These are phyloP conservation scores for Rhabditoides inermis DNA, from an alignment of 2,888 invertebrate species.

Conservation along the genomic window DNA sequence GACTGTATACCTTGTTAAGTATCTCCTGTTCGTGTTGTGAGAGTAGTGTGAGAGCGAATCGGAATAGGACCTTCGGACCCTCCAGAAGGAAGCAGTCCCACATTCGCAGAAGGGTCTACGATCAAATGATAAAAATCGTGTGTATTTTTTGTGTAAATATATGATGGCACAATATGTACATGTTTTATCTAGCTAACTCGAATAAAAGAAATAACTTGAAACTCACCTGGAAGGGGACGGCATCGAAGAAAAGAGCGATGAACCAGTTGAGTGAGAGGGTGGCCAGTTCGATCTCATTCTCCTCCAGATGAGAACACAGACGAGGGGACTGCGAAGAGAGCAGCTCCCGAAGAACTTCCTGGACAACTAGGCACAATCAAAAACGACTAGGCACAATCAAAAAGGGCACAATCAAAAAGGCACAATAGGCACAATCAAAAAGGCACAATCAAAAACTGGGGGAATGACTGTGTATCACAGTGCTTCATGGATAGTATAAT, in stretches of 20 bases:
- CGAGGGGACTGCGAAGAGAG: constrained; percentile 55
- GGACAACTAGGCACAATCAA: background rate
- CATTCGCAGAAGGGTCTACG: constrained; percentile 58
- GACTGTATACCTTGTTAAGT: too few species aligned
- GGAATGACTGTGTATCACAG: too few species aligned
- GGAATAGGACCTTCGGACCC: constrained; percentile 59
- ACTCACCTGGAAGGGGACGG: constrained; percentile 57
- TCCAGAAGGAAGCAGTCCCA: constrained; percentile 60
- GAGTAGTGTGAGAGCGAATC: too few species aligned
- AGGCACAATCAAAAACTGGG: too few species aligned
- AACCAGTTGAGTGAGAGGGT: constrained; percentile 60
- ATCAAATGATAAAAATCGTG: too few species aligned
- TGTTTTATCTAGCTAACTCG: background rate
- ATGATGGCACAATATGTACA: background rate
- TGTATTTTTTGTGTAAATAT: background rate
- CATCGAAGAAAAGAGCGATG: constrained; percentile 58
- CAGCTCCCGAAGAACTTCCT: constrained; percentile 57
- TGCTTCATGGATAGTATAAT: too few species aligned
- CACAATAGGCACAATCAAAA: too few species aligned
- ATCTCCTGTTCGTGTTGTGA: too few species aligned
- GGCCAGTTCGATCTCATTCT: constrained; percentile 57
- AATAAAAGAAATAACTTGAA: background rate
- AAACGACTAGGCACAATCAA: background rate
- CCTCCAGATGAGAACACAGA: constrained; percentile 55
- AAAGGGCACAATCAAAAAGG: too few species aligned